Evolutionary conservation across 2,888 invertebrate genomes (phyloP).

Genomic region (Pantelozetes paolii): DNA sequence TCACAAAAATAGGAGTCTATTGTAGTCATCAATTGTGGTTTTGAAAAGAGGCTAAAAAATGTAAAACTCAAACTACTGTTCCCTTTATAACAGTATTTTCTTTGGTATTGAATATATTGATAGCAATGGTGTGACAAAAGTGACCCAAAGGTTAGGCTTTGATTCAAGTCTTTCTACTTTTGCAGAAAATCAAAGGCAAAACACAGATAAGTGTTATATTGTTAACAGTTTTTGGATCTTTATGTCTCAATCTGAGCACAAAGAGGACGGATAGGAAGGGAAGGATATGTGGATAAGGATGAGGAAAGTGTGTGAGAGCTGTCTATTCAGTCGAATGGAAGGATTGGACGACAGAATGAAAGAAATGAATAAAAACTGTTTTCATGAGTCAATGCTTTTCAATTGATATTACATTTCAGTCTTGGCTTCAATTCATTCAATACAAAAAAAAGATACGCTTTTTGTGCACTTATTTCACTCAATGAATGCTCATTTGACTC

Average conservation of each 20-base stretch:
- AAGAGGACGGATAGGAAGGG: slow-evolving; percentile 9
- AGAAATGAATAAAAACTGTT: slow-evolving; percentile 25
- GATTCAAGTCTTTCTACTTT: background rate
- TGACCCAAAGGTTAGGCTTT: background rate
- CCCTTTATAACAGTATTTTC: background rate
- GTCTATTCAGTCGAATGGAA: background rate
- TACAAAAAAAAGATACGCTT: background rate
- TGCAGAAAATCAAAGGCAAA: background rate
- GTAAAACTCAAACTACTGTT: background rate
- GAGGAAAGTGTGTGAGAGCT: slow-evolving; percentile 3
- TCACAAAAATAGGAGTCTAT: too few relatives aligned
- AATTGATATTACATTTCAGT: slow-evolving; percentile 20
- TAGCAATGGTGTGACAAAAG: background rate
- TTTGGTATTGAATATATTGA: background rate
- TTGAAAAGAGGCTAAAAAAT: background rate
- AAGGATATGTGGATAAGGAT: background rate
- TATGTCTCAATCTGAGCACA: background rate
- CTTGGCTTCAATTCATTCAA: background rate
- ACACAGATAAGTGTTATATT: slow-evolving; percentile 1
- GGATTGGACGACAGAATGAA: slow-evolving; percentile 16
- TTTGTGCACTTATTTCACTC: slow-evolving; percentile 1
- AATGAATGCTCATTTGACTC: background rate
- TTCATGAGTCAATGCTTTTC: slow-evolving; percentile 26
- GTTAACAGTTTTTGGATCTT: background rate
- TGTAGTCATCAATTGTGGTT: slow-evolving; percentile 15